Base-by-base conservation (phyloP, 2,797 vertebrate species). In the Heterohyrax brucei region DNA sequence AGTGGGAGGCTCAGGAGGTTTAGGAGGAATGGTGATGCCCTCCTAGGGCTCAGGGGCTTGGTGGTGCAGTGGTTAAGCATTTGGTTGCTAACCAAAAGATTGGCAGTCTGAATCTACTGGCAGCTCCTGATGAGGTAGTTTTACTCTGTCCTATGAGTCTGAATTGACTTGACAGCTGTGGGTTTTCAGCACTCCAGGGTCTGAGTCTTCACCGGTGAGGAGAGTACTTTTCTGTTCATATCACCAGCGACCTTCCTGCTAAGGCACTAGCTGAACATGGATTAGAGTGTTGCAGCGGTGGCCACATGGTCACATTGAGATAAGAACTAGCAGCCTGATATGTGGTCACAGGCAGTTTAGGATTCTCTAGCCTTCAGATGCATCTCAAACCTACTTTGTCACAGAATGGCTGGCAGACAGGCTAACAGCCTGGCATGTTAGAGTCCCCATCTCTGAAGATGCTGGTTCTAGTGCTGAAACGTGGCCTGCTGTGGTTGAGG, bases 381-480 rank as follows among this genome's bases (percentile, higher is more conserved):
- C 1, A 1, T 90, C 76, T 95, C 56, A 53, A 88, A 78, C 77
- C 70, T 86, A 75, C 70, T 68, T 48, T 62, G 75, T 50, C n/a
- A 80, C 75, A 91, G 26, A 24, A 81, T 0, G 4, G 13, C 73
- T 79, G 91, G 89, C 91, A 89, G 92, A 83, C 79, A 83, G 61
- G 26, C 53, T 64, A 80, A 75, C 80, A 61, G 28, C 73, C 85
- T 91, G 68, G 44, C 28, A 12, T 24, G 30, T 89, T 73, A 85
- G 56, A 82, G 22, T 64, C 82, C 70, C 82, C 24, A 5, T 83
- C 16, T 82, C 85, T 22, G 66, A 88, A 50, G 22, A 77, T 81
- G 81, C 33, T 39, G 2, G 46, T 30, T 14, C 48, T 46, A 56
- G 19, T 44, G 28, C 70, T 2, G 19, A 73, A 68, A 10, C 2